Conservation (phyloP, 2,888 invertebrate genomes). For the Synergus itoensis region DNA sequence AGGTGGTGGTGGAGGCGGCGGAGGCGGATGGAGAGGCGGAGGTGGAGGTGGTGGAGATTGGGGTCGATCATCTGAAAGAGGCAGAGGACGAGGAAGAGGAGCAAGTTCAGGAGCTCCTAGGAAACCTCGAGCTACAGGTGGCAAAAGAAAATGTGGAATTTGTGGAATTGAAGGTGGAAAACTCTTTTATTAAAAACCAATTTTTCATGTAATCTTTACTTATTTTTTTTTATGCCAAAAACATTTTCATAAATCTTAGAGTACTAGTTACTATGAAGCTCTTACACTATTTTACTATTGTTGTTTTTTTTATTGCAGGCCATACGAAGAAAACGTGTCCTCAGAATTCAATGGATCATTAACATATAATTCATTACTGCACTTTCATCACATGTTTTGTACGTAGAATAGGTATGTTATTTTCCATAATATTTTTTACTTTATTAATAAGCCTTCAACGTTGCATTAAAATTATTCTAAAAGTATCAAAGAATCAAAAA, state of each 20-base stretch:
- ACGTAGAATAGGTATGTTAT: background rate
- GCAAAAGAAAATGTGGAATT: constrained; percentile 83
- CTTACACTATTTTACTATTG: constrained; percentile 10
- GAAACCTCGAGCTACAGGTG: constrained; percentile 59
- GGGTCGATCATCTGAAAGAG: constrained; percentile 52
- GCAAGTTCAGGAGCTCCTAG: constrained; percentile 52
- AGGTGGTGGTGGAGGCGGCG: constrained; percentile 57
- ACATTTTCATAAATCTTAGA: background rate
- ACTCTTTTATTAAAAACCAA: constrained; percentile 3
- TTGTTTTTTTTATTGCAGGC: constrained; percentile 68
- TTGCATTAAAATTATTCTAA: background rate
- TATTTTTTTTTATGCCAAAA: background rate
- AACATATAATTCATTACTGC: background rate
- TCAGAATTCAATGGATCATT: constrained; percentile 66
- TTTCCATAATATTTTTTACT: background rate
- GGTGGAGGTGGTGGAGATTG: constrained; percentile 38
- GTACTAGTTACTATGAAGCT: background rate
- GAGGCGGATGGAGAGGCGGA: constrained; percentile 53
- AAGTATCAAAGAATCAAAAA: background rate
- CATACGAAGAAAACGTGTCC: constrained; percentile 78
- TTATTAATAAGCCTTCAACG: too few species aligned
- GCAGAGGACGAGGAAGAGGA: constrained; percentile 54
- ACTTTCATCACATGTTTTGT: background rate
- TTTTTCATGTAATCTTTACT: background rate
- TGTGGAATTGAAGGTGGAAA: constrained; percentile 85